Evolutionary conservation across 2,888 invertebrate species (phyloP).

Genomic region (Yponomeuta plumbellus): DNA sequence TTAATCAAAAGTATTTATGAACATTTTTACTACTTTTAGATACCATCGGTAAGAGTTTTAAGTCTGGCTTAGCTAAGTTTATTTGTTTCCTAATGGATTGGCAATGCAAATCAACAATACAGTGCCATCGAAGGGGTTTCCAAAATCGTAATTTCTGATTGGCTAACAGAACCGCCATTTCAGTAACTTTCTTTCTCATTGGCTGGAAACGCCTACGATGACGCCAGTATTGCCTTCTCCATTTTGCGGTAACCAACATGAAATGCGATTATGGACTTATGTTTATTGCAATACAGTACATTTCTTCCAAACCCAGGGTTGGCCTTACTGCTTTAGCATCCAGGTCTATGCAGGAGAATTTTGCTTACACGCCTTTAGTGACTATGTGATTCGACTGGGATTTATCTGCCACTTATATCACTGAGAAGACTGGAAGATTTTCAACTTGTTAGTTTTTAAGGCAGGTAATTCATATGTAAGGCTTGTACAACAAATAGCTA

Average conservation of each 20-base stretch:
- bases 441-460: neutral
- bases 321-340: constrained; percentile 35
- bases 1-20: neutral
- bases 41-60: neutral
- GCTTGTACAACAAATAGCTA: neutral
- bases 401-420: neutral
- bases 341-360: constrained; percentile 20
- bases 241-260: neutral
- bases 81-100: neutral
- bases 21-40: neutral
- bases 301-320: constrained; percentile 38
- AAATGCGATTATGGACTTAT: constrained; percentile 4
- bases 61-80: constrained; percentile 22
- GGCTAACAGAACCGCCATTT: too few species aligned
- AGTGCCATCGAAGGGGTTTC: too few species aligned
- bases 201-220: too few species aligned
- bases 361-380: constrained; percentile 10
- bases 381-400: neutral
- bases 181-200: too few species aligned
- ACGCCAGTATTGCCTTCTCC: neutral
- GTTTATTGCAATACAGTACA: constrained; percentile 9
- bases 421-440: neutral
- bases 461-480: neutral
- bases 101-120: too few species aligned
- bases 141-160: too few species aligned